A percentile compares a stretch with the other conserved stretches of the same genome.
Conservation (phyloP, 2,113 vertebrate species). For the Rhinichthys klamathensis region DNA sequence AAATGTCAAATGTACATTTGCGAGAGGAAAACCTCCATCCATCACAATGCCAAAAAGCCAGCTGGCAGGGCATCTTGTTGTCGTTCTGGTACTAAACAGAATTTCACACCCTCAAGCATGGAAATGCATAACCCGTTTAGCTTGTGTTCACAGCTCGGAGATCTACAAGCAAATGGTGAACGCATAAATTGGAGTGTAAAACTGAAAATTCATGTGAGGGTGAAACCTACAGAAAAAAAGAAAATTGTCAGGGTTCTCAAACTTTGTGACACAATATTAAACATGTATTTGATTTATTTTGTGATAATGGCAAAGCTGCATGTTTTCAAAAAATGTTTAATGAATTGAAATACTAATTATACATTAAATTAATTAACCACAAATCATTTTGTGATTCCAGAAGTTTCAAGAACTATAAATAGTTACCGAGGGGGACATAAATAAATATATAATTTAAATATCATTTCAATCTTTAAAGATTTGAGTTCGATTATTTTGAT, state of each 20-base stretch:
- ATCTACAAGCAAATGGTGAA: not conserved
- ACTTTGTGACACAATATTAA: not conserved
- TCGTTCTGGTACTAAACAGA: not conserved
- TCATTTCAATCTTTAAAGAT: not conserved
- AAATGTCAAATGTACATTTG: conserved; percentile 34
- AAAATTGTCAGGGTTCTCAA: not conserved
- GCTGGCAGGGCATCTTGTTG: not conserved
- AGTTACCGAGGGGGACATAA: not conserved
- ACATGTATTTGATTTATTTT: not conserved
- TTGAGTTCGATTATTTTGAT: no score
- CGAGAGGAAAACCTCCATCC: conserved; percentile 2
- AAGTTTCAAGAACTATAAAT: not conserved
- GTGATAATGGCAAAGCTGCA: not conserved
- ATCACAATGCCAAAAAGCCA: conserved; percentile 16
- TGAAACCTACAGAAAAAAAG: not conserved
- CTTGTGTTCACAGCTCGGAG: conserved; percentile 8
- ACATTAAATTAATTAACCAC: no score
- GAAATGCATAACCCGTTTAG: conserved; percentile 7
- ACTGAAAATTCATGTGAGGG: not conserved
- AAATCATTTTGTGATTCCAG: not conserved
- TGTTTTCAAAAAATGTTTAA: not conserved
- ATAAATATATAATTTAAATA: not conserved
- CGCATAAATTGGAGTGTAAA: not conserved
- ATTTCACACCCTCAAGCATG: conserved; percentile 24
- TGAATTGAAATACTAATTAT: not conserved